Base-by-base conservation (phyloP, 2,113 vertebrate genomes). In the Campylomormyrus tamandua region DNA sequence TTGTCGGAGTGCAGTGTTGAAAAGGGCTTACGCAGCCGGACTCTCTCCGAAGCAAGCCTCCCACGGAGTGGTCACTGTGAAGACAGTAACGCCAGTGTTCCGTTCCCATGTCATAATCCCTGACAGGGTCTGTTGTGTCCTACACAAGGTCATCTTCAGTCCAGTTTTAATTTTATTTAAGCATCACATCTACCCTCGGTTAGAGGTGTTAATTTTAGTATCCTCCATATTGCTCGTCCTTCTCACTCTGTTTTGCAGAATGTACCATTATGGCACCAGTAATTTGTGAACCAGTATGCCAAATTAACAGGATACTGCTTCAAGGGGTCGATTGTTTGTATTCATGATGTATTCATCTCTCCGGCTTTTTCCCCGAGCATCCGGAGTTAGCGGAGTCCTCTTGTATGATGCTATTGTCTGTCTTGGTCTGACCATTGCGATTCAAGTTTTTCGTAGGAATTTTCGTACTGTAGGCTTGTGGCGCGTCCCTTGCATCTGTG, bases 371-470 rank as follows among this genome's bases (percentile, higher is more conserved):
- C 1, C 74, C 35, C 17, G 74, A 77, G 42, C 35, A 35, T 77
- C 74, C 31, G 35, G 74, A 35, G 31, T 80, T 19, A 80, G 74
- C 2, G 15, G 74, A 42, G 17, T 6, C 74, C 35, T 19, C 74
- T 80, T 80, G 74, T 80, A 80, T 80, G 35, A 80, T 42, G 35
- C 27, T 31, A 70, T 70, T 70, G 62, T 70, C 62, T 31, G 35
- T 80, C 6, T 39, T 80, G 15, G 35, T 80, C 17, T 80, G 35
- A 80, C 35, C 2, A 0, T 8, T 42, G 35, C 9, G n/a, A 8
- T 80, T 35, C 31, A 42, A 17, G 35, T 42, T 42, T 21, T 80
- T 80, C 90, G 90, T 62, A 80, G 88, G 90, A 13, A 62, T 84
- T 42, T 53, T 86, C 2, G 53, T 39, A 39, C 35, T 39, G 35